Evolutionary conservation across 2,797 vertebrate genomes (phyloP).

Genomic region (Fratercula arctica): DNA sequence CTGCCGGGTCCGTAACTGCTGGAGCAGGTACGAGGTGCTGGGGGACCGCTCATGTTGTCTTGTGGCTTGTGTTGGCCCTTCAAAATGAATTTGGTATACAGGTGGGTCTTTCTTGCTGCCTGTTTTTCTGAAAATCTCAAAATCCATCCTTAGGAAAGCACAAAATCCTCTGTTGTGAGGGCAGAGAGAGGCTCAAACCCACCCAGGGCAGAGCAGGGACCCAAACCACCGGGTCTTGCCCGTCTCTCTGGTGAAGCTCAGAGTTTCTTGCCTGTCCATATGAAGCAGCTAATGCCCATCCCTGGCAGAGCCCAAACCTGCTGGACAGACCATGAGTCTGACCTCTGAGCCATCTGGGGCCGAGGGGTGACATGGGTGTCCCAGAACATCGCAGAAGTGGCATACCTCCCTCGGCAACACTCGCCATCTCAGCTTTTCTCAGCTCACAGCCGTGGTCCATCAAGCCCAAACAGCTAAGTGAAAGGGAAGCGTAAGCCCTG

Average conservation of each 20-base stretch:
- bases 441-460: neutral
- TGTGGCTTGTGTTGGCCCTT: neutral
- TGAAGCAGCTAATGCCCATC: neutral
- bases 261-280: neutral
- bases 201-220: too few species aligned
- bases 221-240: neutral
- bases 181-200: neutral
- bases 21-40: neutral
- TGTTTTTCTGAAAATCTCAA: neutral
- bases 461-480: neutral
- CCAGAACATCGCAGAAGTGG: neutral
- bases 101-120: neutral
- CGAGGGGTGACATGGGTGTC: neutral
- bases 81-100: neutral
- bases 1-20: fast-evolving
- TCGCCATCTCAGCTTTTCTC: neutral
- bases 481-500: neutral
- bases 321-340: neutral
- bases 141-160: neutral
- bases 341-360: neutral
- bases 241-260: neutral
- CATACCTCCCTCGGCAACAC: neutral
- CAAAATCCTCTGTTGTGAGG: fast-evolving
- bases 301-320: neutral
- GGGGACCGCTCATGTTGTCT: neutral